Base-by-base conservation (phyloP, 2,888 invertebrate genomes). In the Muschampia plurimacula region DNA sequence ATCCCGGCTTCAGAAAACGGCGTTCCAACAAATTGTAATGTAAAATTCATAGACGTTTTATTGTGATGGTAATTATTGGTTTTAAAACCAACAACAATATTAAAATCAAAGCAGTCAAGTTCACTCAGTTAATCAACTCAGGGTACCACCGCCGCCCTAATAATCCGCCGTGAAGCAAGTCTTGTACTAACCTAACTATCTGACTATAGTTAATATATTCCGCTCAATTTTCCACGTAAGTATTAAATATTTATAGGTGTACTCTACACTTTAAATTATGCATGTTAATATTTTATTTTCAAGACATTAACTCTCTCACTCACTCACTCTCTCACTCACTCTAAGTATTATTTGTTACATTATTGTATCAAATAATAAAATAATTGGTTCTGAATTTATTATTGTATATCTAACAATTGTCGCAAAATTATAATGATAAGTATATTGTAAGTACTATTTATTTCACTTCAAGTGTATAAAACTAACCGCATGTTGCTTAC, bases 401-500 rank as follows among this genome's bases (percentile, higher is more conserved):
- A 22, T 22, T 22, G 2, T 32, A 4, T 32, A 32, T 32, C 3
- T 32, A 32, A 32, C 32, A 32, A 32, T 4, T 32, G 4, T 32
- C 32, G 32, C 2, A 32, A 32, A 32, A 41, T 9, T 41, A 41
- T 41, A 41, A 41, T 49, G 10, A 59, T 28, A 8, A 32, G 1
- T 1, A 32, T 59, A 12, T 59, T 59, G 22, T 22, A 22, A 22
- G 10, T 32, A 10, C 6, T 12, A 12, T 28, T 32, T 5, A 59
- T 28, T 10, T 8, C 52, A 59, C 59, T 32, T 13, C 2, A 59
- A 12, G 46, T 49, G 46, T 60, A 32, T 6, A 46, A 36, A 55
- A 62, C 65, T 39, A 74, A 69, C 63, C 46, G 46, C 52, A 79
- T 70, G 69, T 52, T 63, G 63, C 69, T 63, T 62, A 12, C 39